Percentiles rank a stretch among this genome's conserved stretches.
These are phyloP conservation scores for Oxystoma pomonae DNA, from an alignment of 2,888 invertebrate species.

Conservation along the genomic window DNA sequence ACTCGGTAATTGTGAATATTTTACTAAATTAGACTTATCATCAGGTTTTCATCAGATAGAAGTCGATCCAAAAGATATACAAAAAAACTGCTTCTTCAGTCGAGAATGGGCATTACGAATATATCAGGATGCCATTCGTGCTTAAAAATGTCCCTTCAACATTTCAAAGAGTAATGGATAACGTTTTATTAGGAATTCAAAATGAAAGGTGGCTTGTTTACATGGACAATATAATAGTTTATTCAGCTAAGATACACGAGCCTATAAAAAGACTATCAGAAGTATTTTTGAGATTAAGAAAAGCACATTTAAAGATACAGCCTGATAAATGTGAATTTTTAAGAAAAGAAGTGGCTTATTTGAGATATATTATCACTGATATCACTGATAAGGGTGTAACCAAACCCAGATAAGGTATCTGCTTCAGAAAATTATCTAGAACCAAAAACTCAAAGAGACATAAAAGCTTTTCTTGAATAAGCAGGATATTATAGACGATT, in stretches of 20 bases:
- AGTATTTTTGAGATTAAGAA: background rate
- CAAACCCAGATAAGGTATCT: background rate
- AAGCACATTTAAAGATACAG: background rate
- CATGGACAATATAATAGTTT: background rate
- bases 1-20: background rate
- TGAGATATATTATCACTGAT: too few relatives aligned
- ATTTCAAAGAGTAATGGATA: background rate
- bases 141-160: background rate
- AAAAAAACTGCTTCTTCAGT: background rate
- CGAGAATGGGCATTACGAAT: background rate
- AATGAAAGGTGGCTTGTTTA: background rate
- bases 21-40: background rate
- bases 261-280: background rate
- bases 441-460: background rate
- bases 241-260: background rate
- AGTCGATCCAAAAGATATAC: background rate
- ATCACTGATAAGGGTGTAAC: background rate
- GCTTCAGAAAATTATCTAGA: background rate
- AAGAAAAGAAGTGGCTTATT: background rate
- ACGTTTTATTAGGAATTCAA: background rate
- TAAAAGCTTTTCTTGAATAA: background rate
- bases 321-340: background rate
- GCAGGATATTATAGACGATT: background rate
- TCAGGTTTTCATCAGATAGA: background rate
- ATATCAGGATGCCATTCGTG: background rate